phyloP scores from a whole-genome alignment of 1,140 invertebrate genomes.

The Zaprionus kolodkinae region DNA sequence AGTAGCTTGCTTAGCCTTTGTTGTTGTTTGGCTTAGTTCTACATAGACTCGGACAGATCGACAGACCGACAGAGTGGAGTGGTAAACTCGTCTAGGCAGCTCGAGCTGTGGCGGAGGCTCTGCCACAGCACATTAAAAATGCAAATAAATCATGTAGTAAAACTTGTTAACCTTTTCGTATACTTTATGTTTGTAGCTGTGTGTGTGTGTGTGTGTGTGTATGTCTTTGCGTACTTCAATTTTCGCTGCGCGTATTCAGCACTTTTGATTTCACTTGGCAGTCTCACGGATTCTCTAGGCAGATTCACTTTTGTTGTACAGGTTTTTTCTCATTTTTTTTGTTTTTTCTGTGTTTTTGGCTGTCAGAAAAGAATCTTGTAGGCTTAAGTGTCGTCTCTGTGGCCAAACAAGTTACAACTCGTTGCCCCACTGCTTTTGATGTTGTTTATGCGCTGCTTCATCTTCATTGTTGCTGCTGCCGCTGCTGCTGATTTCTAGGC shows the following conservation, averaged over 20 bases:
- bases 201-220: slow-evolving; percentile 37
- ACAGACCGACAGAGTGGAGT: slow-evolving; percentile 22
- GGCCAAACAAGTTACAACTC: slow-evolving; percentile 66
- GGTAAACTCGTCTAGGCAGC: slow-evolving; percentile 69
- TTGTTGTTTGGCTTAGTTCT: slow-evolving; percentile 51
- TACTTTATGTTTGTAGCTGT: slow-evolving; percentile 40
- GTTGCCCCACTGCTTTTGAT: slow-evolving; percentile 26
- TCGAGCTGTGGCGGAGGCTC: slow-evolving; percentile 31
- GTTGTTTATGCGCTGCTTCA: slow-evolving; percentile 38
- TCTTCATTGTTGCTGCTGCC: neutral
- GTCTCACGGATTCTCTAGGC: slow-evolving; percentile 64
- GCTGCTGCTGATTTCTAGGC: slow-evolving; percentile 61
- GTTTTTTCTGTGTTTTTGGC: slow-evolving; percentile 9
- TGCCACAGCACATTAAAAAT: slow-evolving; percentile 72
- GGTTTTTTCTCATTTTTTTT: slow-evolving; percentile 42
- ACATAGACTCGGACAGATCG: slow-evolving; percentile 46
- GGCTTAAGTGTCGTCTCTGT: slow-evolving; percentile 62
- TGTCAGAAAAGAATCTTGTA: slow-evolving; percentile 63
- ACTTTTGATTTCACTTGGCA: slow-evolving; percentile 79
- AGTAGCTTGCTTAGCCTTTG: neutral
- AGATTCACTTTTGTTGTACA: slow-evolving; percentile 73
- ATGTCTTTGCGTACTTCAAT: slow-evolving; percentile 41
- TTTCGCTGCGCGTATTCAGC: slow-evolving; percentile 55
- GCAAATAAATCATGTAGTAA: slow-evolving; percentile 83
- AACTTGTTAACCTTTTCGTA: slow-evolving; percentile 81